phyloP scores from a whole-genome alignment of 2,113 vertebrate species.

The Tyrannus savana region DNA sequence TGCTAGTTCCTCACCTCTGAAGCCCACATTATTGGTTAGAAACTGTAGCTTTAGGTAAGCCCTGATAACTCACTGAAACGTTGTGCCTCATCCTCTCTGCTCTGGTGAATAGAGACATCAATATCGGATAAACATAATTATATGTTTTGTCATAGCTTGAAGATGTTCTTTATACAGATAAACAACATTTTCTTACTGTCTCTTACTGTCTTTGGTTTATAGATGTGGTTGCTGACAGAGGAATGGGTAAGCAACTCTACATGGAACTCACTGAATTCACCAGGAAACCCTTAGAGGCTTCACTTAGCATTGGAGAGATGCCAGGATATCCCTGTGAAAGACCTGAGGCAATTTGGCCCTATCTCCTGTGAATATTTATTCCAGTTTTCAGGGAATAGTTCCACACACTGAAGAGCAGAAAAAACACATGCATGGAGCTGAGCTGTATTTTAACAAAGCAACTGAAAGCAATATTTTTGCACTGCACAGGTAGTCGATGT shows the following conservation, averaged over 20 bases:
- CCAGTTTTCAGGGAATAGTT: neutral
- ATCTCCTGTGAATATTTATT: neutral
- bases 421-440: neutral
- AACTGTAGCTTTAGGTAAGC: neutral
- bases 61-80: neutral
- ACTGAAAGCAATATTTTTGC: neutral
- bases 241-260: neutral
- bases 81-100: neutral
- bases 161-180: neutral
- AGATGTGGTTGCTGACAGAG: neutral
- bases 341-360: neutral
- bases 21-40: neutral
- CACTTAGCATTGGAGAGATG: neutral
- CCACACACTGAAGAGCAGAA: neutral
- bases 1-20: neutral
- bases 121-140: neutral
- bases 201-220: neutral
- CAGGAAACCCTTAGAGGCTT: neutral
- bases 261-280: neutral
- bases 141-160: neutral
- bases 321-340: neutral
- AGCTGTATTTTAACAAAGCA: constrained; percentile 1
- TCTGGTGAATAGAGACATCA: neutral
- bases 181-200: neutral
- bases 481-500: neutral